These are phyloP conservation scores for Paramormyrops hopkinsi DNA, from an alignment of 2,797 vertebrate genomes.

Conservation along the genomic window DNA sequence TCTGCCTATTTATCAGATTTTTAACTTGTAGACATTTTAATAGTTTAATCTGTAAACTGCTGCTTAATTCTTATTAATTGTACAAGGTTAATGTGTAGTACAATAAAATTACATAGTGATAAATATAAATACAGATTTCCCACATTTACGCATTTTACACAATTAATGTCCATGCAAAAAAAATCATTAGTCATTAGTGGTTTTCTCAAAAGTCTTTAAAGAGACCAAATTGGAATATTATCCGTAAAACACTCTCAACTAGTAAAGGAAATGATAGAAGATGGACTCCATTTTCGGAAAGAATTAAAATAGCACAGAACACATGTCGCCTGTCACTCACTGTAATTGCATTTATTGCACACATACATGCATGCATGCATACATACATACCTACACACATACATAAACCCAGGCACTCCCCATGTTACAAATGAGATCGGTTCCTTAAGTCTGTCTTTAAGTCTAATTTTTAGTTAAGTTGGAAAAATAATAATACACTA, in stretches of 20 bases:
- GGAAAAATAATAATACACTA: background rate
- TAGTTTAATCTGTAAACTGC: background rate
- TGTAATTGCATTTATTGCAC: background rate
- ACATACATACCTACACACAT: conserved; percentile 35
- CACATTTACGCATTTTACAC: background rate
- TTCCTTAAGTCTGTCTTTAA: background rate
- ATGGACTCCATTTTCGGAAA: too few relatives aligned
- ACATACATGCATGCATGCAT: background rate
- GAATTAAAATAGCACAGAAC: conserved; percentile 9
- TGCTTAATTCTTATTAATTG: background rate
- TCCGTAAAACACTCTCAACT: background rate
- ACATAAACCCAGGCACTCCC: background rate
- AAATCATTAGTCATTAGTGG: background rate
- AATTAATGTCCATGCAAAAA: background rate
- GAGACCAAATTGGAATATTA: background rate
- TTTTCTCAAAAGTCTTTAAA: background rate
- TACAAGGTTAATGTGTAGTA: background rate
- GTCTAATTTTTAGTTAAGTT: background rate
- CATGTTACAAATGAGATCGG: background rate
- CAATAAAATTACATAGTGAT: background rate
- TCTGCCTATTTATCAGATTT: background rate
- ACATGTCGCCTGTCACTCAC: background rate
- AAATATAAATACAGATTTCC: background rate
- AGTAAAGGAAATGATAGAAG: background rate
- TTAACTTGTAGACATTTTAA: background rate